Evolutionary conservation across 1,140 invertebrate species (phyloP).

Genomic region (Mya arenaria): DNA sequence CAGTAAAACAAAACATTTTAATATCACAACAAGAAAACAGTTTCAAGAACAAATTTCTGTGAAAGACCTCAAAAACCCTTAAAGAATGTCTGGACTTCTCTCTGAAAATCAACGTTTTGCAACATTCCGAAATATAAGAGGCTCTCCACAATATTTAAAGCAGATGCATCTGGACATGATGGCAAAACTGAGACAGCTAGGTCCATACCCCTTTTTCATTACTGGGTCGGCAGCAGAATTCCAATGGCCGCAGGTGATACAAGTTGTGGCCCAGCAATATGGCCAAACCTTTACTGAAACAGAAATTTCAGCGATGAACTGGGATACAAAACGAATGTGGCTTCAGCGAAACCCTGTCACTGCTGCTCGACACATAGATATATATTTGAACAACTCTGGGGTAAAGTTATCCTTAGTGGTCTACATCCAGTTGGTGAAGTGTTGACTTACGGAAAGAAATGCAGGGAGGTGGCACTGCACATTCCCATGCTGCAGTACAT

Average conservation of each 20-base stretch:
- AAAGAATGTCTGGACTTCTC: conserved; percentile 10
- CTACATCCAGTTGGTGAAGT: conserved; percentile 49
- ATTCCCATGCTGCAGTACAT: conserved; percentile 40
- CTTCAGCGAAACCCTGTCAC: conserved; percentile 42
- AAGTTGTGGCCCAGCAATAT: background rate
- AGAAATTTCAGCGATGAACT: conserved; percentile 7
- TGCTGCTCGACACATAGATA: conserved; percentile 50
- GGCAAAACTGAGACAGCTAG: conserved; percentile 13
- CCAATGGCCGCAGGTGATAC: background rate
- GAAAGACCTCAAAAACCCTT: background rate
- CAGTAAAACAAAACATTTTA: conserved; percentile 35
- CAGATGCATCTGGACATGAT: conserved; percentile 35
- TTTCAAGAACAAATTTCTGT: conserved; percentile 38
- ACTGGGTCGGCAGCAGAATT: conserved; percentile 1
- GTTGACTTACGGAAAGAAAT: conserved; percentile 36
- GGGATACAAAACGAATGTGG: conserved; percentile 15
- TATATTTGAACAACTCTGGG: conserved; percentile 24
- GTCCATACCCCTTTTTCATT: background rate
- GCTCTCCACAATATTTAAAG: conserved; percentile 48
- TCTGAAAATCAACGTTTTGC: conserved; percentile 51
- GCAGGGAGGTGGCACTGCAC: conserved; percentile 28
- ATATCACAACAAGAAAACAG: conserved; percentile 36
- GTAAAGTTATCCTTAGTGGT: conserved; percentile 38
- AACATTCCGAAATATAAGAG: conserved; percentile 41
- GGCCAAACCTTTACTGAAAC: background rate